Percentiles rank a stretch among this genome's conserved stretches.
phyloP scores from a whole-genome alignment of 2,797 vertebrate genomes.

The Perodicticus potto region DNA sequence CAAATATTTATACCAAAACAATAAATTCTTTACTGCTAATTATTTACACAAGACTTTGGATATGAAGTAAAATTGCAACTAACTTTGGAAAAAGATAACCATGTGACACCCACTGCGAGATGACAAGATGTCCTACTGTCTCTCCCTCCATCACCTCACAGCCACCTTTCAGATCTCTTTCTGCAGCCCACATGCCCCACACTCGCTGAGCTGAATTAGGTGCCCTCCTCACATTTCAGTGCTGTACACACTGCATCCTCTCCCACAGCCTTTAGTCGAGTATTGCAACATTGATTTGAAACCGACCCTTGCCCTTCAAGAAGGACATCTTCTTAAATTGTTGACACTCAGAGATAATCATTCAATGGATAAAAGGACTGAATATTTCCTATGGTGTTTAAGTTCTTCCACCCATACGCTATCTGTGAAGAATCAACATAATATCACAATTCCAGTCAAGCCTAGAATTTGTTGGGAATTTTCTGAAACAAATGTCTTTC shows the following conservation, averaged over 20 bases:
- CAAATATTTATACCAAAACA: background rate
- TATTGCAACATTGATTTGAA: background rate
- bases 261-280: background rate
- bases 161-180: accelerated
- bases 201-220: too few relatives aligned
- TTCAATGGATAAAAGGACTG: background rate
- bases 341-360: background rate
- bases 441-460: background rate
- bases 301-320: background rate
- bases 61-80: background rate
- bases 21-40: background rate
- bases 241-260: too few relatives aligned
- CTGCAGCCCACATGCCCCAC: accelerated
- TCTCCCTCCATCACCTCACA: background rate
- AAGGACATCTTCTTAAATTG: background rate
- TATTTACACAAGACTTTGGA: background rate
- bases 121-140: background rate
- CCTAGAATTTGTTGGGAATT: background rate
- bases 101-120: background rate
- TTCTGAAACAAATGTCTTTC: background rate
- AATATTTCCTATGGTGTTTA: accelerated
- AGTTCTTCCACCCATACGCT: background rate
- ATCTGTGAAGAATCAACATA: background rate
- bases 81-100: background rate
- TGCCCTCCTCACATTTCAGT: too few relatives aligned